These are phyloP conservation scores for Cybosia mesomella DNA, from an alignment of 2,888 invertebrate species.

Conservation along the genomic window DNA sequence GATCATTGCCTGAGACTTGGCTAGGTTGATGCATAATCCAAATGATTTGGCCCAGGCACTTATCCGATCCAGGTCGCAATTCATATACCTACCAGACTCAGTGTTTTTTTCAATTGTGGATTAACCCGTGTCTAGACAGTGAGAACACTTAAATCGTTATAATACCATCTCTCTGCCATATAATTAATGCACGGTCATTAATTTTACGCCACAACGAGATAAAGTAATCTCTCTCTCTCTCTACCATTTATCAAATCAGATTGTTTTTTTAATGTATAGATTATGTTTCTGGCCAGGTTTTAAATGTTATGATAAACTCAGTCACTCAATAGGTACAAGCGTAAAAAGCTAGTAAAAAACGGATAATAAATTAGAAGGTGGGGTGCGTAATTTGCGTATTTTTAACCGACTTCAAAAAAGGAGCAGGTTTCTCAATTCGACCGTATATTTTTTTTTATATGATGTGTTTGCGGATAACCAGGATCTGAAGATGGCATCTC, in stretches of 20 bases:
- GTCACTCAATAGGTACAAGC: too few species aligned
- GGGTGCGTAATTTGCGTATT: background rate
- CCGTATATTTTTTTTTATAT: too few species aligned
- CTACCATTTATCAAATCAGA: slow-evolving; percentile 3
- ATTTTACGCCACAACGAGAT: background rate
- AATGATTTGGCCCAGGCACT: too few species aligned
- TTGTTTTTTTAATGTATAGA: background rate
- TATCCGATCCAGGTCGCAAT: too few species aligned
- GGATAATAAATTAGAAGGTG: background rate
- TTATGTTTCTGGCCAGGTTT: background rate
- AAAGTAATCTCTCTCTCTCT: background rate
- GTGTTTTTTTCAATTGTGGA: background rate
- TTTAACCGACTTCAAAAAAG: too few species aligned
- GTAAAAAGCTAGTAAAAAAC: too few species aligned
- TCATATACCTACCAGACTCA: background rate
- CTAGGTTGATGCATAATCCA: too few species aligned
- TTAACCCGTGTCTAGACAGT: background rate
- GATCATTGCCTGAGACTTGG: too few species aligned
- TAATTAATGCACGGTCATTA: background rate
- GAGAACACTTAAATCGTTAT: background rate
- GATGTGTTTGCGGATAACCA: too few species aligned
- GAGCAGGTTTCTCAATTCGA: too few species aligned
- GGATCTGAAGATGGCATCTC: too few species aligned
- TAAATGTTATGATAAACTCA: background rate
- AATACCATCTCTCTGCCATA: background rate